phyloP scores from a whole-genome alignment of 2,797 vertebrate species.

The Buceros bicornis region DNA sequence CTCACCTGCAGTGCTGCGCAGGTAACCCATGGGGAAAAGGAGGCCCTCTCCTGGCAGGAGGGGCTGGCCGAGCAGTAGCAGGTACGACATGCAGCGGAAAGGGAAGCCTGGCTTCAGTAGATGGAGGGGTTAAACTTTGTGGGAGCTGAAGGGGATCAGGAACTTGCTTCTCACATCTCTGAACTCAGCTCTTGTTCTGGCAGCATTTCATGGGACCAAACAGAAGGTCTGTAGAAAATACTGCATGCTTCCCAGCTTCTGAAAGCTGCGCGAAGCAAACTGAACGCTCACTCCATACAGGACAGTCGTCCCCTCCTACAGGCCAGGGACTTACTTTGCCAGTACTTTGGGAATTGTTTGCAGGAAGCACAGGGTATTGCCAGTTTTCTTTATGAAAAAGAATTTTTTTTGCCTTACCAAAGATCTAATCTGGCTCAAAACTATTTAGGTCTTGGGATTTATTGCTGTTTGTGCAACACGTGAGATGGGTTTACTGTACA shows the following conservation, averaged over 20 bases:
- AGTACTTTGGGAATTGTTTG: not conserved
- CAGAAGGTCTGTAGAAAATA: not conserved
- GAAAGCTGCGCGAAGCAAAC: not conserved
- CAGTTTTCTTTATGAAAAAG: not conserved
- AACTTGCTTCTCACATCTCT: not conserved
- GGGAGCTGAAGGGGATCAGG: not conserved
- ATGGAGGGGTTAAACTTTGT: not conserved
- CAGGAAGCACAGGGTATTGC: not conserved
- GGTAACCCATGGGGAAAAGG: not conserved
- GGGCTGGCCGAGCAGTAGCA: not conserved
- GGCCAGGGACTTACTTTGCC: not conserved
- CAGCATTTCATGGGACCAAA: not conserved
- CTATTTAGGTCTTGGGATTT: not conserved
- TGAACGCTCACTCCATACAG: accelerated
- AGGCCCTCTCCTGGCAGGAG: not conserved
- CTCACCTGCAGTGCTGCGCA: not conserved
- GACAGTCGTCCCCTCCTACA: not conserved
- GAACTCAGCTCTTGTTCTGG: not conserved
- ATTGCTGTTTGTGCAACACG: not conserved
- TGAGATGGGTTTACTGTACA: not conserved
- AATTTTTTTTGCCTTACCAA: not conserved
- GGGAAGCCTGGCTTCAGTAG: not conserved
- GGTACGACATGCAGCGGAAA: not conserved
- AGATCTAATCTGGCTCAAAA: not conserved
- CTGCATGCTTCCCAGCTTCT: not conserved